A percentile compares a stretch with the other conserved stretches of the same genome.
These are phyloP conservation scores for Caenorhabditis zanzibari DNA, from an alignment of 2,888 invertebrate species.

Conservation along the genomic window DNA sequence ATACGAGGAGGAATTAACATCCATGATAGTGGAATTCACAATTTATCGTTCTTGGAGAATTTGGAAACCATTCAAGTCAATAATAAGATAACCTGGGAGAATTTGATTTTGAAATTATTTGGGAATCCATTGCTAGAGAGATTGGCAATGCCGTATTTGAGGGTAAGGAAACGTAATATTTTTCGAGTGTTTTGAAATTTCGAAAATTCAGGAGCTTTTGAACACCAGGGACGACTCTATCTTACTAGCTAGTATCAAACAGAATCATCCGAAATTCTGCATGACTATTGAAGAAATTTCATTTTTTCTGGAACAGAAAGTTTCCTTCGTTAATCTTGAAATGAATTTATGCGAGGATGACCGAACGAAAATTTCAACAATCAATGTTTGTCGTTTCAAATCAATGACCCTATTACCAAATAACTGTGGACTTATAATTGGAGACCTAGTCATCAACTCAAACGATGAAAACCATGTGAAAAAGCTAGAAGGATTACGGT, in stretches of 20 bases:
- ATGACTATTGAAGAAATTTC: not conserved
- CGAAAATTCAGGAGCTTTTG: too few species aligned
- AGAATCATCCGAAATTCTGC: not conserved
- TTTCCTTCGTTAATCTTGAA: not conserved
- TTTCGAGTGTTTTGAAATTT: not conserved
- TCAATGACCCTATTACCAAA: not conserved
- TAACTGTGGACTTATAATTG: not conserved
- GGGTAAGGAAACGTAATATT: not conserved
- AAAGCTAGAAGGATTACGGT: not conserved
- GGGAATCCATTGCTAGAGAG: not conserved
- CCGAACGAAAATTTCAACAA: too few species aligned
- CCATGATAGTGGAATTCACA: constrained; percentile 7
- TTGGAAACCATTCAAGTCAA: not conserved
- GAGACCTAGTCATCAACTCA: not conserved
- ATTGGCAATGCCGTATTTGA: not conserved
- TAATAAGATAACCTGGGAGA: not conserved
- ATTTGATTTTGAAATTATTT: not conserved
- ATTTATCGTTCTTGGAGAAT: constrained; percentile 5
- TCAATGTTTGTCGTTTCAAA: not conserved
- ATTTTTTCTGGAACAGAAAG: not conserved
- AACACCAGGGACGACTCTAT: too few species aligned
- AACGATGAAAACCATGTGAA: not conserved
- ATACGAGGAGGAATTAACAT: constrained; percentile 1
- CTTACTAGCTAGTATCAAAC: not conserved
- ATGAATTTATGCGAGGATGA: not conserved